phyloP scores from a whole-genome alignment of 30 jellyfish, hydroid and myxozoan genomes.

The Euphysa ruthae region DNA sequence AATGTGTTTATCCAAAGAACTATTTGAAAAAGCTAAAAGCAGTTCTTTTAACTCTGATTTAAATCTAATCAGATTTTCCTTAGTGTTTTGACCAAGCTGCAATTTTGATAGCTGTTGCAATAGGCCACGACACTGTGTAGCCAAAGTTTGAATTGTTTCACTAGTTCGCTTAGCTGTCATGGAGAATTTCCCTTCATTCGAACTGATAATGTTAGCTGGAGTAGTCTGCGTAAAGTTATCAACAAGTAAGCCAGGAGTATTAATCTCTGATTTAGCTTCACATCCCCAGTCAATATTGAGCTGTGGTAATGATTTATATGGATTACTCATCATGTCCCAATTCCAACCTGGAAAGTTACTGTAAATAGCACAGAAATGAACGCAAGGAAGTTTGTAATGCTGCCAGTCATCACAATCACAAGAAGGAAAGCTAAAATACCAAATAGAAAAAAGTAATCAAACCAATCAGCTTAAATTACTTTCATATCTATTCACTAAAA shows the following conservation, averaged over 20 bases:
- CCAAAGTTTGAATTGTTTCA: constrained; percentile 33
- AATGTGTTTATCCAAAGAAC: constrained; percentile 10
- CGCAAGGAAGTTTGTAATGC: constrained; percentile 24
- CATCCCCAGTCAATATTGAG: constrained; percentile 25
- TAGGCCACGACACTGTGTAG: constrained; percentile 36
- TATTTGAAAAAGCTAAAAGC: constrained; percentile 13
- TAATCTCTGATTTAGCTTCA: background rate
- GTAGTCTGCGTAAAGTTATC: constrained; percentile 30
- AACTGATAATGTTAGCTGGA: constrained; percentile 3
- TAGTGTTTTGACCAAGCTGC: constrained; percentile 26
- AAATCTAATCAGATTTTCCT: constrained; percentile 16
- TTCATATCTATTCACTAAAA: too few relatives aligned
- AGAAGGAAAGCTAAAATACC: constrained; percentile 19
- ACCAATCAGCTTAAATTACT: too few relatives aligned
- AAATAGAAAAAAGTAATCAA: background rate
- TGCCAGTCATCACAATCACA: constrained; percentile 42
- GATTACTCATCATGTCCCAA: constrained; percentile 31
- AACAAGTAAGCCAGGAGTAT: constrained; percentile 21
- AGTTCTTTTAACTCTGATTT: constrained; percentile 26
- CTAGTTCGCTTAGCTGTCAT: constrained; percentile 1
- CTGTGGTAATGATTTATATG: constrained; percentile 5
- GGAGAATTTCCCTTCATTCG: background rate
- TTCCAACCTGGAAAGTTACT: constrained; percentile 35
- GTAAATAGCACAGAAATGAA: constrained; percentile 22
- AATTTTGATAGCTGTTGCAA: constrained; percentile 25